Evolutionary conservation across 2,797 vertebrate genomes (phyloP).

Genomic region (Phataginus tricuspis): DNA sequence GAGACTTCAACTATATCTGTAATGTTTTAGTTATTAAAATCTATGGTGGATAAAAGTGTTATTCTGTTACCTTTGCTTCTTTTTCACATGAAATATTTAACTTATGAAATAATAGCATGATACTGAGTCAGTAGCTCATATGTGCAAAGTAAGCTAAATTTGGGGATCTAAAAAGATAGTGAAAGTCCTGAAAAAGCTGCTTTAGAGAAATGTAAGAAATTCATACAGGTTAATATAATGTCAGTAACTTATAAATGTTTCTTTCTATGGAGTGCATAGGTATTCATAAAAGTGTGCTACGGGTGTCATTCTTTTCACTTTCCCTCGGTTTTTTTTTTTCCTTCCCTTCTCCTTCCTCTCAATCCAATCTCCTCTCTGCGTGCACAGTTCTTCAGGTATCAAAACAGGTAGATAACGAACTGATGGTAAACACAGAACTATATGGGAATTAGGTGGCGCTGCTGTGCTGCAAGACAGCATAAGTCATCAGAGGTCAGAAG

Average conservation of each 20-base stretch:
- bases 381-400: background rate
- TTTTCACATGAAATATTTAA: background rate
- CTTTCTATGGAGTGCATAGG: background rate
- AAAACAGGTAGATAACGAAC: background rate
- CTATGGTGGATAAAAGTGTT: background rate
- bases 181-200: background rate
- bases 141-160: background rate
- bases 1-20: background rate
- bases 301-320: background rate
- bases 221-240: background rate
- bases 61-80: background rate
- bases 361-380: background rate
- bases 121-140: background rate
- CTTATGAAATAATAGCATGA: background rate
- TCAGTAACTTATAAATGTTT: background rate
- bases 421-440: too few relatives aligned
- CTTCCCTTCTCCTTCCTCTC: background rate
- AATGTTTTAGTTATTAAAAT: background rate
- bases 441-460: background rate
- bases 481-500: background rate
- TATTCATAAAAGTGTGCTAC: background rate
- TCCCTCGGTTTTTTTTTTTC: background rate
- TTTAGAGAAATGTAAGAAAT: background rate
- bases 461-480: background rate
- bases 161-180: background rate